Evolutionary conservation across 2,797 vertebrate species (phyloP).

Genomic region (Lagodon rhomboides): DNA sequence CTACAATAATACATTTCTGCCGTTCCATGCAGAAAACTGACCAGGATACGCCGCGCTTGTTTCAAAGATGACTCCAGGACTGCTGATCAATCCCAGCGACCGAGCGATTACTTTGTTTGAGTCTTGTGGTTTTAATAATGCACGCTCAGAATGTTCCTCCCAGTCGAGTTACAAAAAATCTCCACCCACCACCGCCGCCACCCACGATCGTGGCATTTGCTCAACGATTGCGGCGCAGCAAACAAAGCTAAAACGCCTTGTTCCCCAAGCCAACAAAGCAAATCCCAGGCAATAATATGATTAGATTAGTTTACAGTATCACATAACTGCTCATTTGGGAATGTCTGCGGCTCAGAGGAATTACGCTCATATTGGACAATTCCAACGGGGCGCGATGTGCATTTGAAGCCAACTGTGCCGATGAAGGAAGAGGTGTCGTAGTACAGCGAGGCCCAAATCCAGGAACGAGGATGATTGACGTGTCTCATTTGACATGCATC

Average conservation of each 20-base stretch:
- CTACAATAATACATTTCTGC: constrained; percentile 13
- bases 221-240: constrained; percentile 14
- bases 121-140: constrained; percentile 35
- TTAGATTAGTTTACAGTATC: constrained; percentile 21
- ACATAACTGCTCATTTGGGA: neutral
- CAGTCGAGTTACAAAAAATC: constrained; percentile 14
- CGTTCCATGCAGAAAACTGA: constrained; percentile 26
- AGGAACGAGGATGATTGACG: too few relatives aligned
- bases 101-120: constrained; percentile 36
- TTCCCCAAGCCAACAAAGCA: constrained; percentile 24
- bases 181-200: neutral
- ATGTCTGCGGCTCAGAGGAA: neutral
- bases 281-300: constrained; percentile 15
- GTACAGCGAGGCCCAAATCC: too few relatives aligned
- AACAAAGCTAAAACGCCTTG: constrained; percentile 6
- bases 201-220: constrained; percentile 29
- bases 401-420: neutral
- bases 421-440: neutral
- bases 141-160: constrained; percentile 4
- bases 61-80: constrained; percentile 18
- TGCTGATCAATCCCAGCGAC: constrained; percentile 26
- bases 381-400: neutral
- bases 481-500: too few relatives aligned
- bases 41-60: constrained; percentile 4
- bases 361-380: neutral